phyloP scores from a whole-genome alignment of 2,888 invertebrate species.

The Lasioglossum zephyrum region DNA sequence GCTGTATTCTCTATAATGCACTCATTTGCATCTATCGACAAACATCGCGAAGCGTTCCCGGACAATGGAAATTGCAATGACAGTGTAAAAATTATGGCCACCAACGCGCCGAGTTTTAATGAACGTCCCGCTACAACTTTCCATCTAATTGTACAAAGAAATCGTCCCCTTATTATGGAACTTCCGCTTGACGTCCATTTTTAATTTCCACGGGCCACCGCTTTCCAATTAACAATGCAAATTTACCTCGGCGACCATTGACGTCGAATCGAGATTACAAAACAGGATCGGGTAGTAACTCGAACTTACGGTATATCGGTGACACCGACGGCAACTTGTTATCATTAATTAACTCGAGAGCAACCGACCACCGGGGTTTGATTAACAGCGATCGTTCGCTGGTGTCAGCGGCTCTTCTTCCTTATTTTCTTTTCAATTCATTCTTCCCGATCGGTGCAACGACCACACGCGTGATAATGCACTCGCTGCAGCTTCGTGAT shows the following conservation, averaged over 20 bases:
- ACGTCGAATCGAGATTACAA: constrained; percentile 35
- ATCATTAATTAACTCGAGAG: constrained; percentile 48
- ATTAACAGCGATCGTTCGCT: constrained; percentile 36
- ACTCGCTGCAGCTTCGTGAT: background rate
- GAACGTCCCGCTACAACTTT: background rate
- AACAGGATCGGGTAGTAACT: constrained; percentile 31
- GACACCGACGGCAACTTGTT: constrained; percentile 22
- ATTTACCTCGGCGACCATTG: constrained; percentile 26
- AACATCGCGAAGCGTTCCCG: background rate
- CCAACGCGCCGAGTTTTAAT: background rate
- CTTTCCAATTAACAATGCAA: constrained; percentile 35
- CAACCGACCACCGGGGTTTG: background rate
- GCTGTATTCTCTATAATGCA: background rate
- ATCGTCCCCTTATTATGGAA: background rate
- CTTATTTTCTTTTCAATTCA: constrained; percentile 9
- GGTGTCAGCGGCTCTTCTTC: constrained; percentile 12
- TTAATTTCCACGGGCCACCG: constrained; percentile 3
- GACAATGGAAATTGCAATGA: background rate
- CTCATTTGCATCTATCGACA: background rate
- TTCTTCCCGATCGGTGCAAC: constrained; percentile 22
- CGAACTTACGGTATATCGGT: constrained; percentile 17
- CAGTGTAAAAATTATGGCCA: background rate
- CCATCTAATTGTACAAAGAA: constrained; percentile 12
- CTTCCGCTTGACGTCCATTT: constrained; percentile 13
- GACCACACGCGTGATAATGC: background rate